phyloP scores from a whole-genome alignment of 2,888 invertebrate genomes.

The Trypoxylon attenuatum region DNA sequence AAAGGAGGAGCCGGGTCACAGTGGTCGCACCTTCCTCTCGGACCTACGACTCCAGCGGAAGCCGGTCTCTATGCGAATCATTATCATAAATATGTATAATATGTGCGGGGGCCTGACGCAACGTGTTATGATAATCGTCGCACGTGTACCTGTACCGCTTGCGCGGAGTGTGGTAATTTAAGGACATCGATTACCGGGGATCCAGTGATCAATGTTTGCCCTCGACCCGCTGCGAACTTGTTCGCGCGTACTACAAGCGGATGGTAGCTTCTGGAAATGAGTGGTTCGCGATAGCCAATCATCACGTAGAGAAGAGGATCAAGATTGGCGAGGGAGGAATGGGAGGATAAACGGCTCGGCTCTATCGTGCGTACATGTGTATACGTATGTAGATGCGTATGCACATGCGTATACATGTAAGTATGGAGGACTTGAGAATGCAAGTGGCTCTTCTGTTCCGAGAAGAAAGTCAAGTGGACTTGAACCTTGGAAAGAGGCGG shows the following conservation, averaged over 20 bases:
- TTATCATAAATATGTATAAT: slow-evolving; percentile 37
- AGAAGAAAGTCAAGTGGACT: slow-evolving; percentile 63
- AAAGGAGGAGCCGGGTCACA: slow-evolving; percentile 25
- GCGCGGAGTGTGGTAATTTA: slow-evolving; percentile 27
- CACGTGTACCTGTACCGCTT: slow-evolving; percentile 20
- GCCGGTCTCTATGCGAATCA: slow-evolving; percentile 7
- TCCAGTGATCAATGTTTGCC: slow-evolving; percentile 23
- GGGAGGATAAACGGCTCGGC: slow-evolving; percentile 34
- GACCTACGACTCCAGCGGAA: neutral
- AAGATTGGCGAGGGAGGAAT: slow-evolving; percentile 25
- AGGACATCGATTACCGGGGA: slow-evolving; percentile 19
- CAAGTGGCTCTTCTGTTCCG: slow-evolving; percentile 53
- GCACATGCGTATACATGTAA: too few species aligned
- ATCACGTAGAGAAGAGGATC: slow-evolving; percentile 18
- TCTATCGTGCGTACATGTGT: slow-evolving; percentile 34
- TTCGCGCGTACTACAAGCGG: slow-evolving; percentile 1
- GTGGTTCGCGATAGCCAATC: too few species aligned
- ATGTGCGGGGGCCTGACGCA: slow-evolving; percentile 11
- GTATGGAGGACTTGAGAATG: slow-evolving; percentile 43
- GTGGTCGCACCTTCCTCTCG: neutral
- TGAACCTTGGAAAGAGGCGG: slow-evolving; percentile 60
- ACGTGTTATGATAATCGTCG: slow-evolving; percentile 29
- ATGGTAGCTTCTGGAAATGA: neutral
- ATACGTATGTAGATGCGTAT: too few species aligned
- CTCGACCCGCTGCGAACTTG: neutral